Conservation (phyloP, 2,113 vertebrate species). For the Lepus americanus region DNA sequence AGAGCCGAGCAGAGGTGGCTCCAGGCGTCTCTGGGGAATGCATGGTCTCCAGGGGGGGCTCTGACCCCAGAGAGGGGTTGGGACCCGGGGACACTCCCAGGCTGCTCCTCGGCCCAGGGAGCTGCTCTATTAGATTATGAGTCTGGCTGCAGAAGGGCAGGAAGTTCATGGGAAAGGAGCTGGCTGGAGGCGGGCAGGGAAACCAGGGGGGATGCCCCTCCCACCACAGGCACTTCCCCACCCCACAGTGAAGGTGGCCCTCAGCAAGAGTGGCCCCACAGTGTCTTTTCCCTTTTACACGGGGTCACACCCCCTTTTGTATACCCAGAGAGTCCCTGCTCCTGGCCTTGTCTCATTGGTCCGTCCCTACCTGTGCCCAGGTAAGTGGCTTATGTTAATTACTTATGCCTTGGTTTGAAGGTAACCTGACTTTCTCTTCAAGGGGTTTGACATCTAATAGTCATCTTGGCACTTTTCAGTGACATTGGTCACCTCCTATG, state of each 20-base stretch:
- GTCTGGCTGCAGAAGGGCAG: constrained; percentile 40
- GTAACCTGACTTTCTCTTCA: constrained; percentile 35
- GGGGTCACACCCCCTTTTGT: background rate
- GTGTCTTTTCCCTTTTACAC: background rate
- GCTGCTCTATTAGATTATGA: constrained; percentile 37
- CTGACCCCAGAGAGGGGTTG: background rate
- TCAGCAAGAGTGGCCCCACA: background rate
- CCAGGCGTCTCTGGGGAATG: background rate
- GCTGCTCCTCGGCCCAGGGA: background rate
- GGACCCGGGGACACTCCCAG: background rate
- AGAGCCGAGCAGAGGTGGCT: background rate
- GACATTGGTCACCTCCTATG: background rate
- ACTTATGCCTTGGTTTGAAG: background rate
- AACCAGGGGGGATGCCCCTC: background rate
- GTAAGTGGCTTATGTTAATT: background rate
- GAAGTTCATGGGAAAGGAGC: constrained; percentile 71
- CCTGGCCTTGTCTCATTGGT: background rate
- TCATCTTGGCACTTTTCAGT: background rate
- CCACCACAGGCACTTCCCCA: background rate
- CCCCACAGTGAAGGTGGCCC: background rate
- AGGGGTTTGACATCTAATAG: background rate
- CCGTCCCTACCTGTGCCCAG: background rate
- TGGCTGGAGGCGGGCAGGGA: background rate
- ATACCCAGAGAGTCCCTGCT: background rate
- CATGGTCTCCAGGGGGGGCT: background rate